Base-by-base conservation (phyloP, 2,113 vertebrate species). In the Scopus umbretta region DNA sequence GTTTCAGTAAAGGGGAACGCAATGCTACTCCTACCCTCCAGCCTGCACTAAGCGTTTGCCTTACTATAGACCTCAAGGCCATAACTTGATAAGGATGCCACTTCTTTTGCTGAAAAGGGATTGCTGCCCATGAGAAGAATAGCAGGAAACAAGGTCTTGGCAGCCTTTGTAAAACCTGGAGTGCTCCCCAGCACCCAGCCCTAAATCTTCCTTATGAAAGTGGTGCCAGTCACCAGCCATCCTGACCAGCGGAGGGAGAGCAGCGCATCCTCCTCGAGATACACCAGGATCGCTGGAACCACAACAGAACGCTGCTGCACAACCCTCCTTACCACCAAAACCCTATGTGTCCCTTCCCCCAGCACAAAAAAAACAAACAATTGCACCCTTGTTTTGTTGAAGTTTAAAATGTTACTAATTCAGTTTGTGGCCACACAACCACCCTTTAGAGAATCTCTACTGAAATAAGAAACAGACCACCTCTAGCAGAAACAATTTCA, bases 51-150 rank as follows among this genome's bases (percentile, higher is more conserved):
- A 40, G 53, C 9, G 27, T 9, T 55, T 5, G 1, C 66, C 67
- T 47, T 12, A 8, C 45, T 7, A 17, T 63, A 85, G 65, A 13
- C 61, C 40, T 22, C 56, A 17, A 92, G 55, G 68, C 20, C 17
- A 0, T 7, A 22, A 13, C 40, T 2, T 4, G 9, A 22, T 9
- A 40, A 36, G n/a, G 43, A 53, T 19, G 11, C 11, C 36, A 14
- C 62, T 45, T 12, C 38, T 13, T 47, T 13, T 38, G 49, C 66
- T 58, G 49, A 34, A 71, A 34, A 29, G 53, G 56, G 34, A 17
- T 1, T 20, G 42, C 59, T 58, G 49, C 49, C 53, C 42, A 10
- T 7, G 29, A 47, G 49, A 34, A 86, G 32, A 26, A 59, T 3
- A 9, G 26, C 38, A 34, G 34, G 27, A 47, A 34, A 18, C 26